These are phyloP conservation scores for Apotomis capreana DNA, from an alignment of 2,888 invertebrate genomes.

Conservation along the genomic window DNA sequence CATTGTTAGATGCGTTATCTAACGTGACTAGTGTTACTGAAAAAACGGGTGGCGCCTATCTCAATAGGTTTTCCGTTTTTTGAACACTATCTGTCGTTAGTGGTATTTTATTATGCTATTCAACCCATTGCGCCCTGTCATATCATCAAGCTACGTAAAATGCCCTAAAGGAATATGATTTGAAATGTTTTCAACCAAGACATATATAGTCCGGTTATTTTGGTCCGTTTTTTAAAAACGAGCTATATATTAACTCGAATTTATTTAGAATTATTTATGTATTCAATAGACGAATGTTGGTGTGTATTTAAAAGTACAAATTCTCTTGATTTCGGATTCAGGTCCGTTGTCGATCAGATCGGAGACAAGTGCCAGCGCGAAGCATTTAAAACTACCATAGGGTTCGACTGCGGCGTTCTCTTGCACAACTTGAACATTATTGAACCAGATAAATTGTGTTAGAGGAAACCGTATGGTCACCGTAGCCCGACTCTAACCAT, in stretches of 20 bases:
- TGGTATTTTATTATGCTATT: neutral
- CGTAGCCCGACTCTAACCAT: neutral
- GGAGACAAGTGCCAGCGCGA: slow-evolving; percentile 21
- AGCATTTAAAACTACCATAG: slow-evolving; percentile 21
- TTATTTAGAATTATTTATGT: slow-evolving; percentile 66
- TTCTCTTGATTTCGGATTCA: slow-evolving; percentile 25
- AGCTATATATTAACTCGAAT: slow-evolving; percentile 57
- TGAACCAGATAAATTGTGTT: neutral
- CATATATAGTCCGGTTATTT: slow-evolving; percentile 19
- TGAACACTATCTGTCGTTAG: neutral
- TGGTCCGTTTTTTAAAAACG: slow-evolving; percentile 51
- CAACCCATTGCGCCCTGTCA: neutral
- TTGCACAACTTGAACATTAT: neutral
- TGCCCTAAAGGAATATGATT: neutral
- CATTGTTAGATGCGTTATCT: neutral
- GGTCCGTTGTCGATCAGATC: slow-evolving; percentile 1
- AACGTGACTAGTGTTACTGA: neutral
- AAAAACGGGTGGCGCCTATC: no score
- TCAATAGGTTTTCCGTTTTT: neutral
- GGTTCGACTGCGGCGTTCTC: neutral
- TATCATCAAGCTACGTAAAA: neutral
- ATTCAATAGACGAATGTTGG: slow-evolving; percentile 60
- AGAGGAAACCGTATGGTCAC: neutral
- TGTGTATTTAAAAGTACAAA: slow-evolving; percentile 68
- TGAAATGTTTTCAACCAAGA: neutral